Percentiles rank a stretch among this genome's conserved stretches.
Evolutionary conservation across 2,797 vertebrate species (phyloP).

Genomic region (Triplophysa bombifrons): DNA sequence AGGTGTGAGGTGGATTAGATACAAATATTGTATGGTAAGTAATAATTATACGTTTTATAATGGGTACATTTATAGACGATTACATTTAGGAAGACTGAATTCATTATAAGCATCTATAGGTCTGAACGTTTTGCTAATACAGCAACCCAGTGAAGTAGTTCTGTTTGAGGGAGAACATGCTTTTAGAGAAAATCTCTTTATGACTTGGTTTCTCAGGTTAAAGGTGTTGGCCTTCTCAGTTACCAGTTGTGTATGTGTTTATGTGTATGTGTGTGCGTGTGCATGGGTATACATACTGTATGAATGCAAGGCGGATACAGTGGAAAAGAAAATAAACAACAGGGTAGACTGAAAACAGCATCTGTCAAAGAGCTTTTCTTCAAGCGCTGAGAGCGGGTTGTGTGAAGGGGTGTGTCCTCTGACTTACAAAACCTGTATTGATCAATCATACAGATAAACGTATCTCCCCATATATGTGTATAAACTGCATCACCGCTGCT

Average conservation of each 20-base stretch:
- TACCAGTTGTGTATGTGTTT: background rate
- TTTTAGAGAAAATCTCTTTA: background rate
- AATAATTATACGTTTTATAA: background rate
- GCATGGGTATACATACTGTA: background rate
- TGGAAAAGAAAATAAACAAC: slow-evolving; percentile 49
- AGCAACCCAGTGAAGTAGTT: background rate
- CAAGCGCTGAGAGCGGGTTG: slow-evolving; percentile 16
- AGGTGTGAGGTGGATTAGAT: no score
- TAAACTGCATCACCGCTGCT: background rate
- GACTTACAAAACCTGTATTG: slow-evolving; percentile 29
- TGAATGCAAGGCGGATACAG: slow-evolving; percentile 35
- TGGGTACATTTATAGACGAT: background rate
- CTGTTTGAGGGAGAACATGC: background rate
- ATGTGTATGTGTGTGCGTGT: slow-evolving; percentile 22
- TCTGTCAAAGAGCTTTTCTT: slow-evolving; percentile 43
- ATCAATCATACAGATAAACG: slow-evolving; percentile 8
- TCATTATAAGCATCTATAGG: background rate
- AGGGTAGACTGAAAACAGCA: slow-evolving; percentile 47
- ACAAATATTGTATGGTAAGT: no score
- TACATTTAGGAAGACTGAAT: background rate
- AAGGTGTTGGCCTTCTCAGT: slow-evolving; percentile 18
- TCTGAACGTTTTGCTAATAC: background rate
- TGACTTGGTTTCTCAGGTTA: background rate
- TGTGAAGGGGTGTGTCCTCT: slow-evolving; percentile 22
- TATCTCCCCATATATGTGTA: background rate